Conservation (phyloP, 1,140 invertebrate species). For the Physella acuta region DNA sequence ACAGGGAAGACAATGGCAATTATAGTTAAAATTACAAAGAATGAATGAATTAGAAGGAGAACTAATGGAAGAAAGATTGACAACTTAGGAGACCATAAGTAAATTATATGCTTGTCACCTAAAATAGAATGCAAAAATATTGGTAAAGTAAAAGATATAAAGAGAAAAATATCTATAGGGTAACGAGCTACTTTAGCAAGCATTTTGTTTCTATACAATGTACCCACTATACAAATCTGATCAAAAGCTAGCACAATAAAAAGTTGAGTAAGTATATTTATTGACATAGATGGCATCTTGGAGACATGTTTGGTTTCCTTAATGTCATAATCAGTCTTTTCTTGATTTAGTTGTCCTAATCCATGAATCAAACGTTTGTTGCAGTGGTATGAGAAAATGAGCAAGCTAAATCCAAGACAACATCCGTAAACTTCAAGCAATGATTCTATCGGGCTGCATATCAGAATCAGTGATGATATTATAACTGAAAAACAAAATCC, state of each 20-base stretch:
- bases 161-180: slow-evolving; percentile 8
- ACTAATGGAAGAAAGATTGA: slow-evolving; percentile 6
- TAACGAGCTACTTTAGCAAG: not conserved
- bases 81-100: not conserved
- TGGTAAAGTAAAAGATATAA: slow-evolving; percentile 11
- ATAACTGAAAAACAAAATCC: slow-evolving; percentile 20
- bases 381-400: slow-evolving; percentile 13
- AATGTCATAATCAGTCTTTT: too few species aligned
- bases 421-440: slow-evolving; percentile 21
- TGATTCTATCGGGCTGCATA: slow-evolving; percentile 19
- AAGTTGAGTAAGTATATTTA: slow-evolving; percentile 8
- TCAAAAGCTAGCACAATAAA: slow-evolving; percentile 23
- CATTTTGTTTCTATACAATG: not conserved
- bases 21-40: slow-evolving; percentile 6
- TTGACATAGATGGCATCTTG: slow-evolving; percentile 4
- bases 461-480: not conserved
- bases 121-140: slow-evolving; percentile 12
- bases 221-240: slow-evolving; percentile 10
- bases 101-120: not conserved
- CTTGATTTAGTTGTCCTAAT: not conserved
- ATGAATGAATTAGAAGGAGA: slow-evolving; percentile 12
- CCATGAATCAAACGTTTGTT: not conserved
- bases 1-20: not conserved
- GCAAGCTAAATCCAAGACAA: slow-evolving; percentile 3
- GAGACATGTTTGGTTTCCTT: too few species aligned